phyloP scores from a whole-genome alignment of 2,113 vertebrate species.

The Tor tambroides region DNA sequence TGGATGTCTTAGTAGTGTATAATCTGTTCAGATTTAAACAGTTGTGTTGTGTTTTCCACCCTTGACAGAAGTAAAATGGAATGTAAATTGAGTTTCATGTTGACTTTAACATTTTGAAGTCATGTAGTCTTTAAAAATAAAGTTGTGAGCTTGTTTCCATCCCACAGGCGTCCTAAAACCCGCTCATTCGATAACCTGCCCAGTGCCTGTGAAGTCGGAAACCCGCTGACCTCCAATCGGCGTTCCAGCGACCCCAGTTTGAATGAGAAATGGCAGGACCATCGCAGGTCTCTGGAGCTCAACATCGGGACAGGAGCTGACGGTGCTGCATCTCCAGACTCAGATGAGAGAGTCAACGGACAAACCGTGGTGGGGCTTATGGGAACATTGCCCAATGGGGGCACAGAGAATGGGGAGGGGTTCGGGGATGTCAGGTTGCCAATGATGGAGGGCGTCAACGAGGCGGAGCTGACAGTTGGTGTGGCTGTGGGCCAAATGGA shows the following conservation, averaged over 20 bases:
- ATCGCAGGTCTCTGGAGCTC: conserved; percentile 90
- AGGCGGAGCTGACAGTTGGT: conserved; percentile 84
- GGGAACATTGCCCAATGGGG: conserved; percentile 56
- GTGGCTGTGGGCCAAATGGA: conserved; percentile 93
- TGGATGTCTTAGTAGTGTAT: no score
- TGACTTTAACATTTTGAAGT: not conserved
- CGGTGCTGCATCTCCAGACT: conserved; percentile 69
- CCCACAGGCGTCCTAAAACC: conserved; percentile 90
- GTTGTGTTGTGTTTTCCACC: no score
- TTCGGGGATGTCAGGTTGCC: conserved; percentile 55
- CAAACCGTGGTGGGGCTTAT: conserved; percentile 52
- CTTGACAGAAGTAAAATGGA: not conserved
- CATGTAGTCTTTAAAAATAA: no score
- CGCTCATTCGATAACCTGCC: conserved; percentile 96
- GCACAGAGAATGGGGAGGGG: conserved; percentile 70
- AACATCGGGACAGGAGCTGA: conserved; percentile 74
- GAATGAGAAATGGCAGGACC: conserved; percentile 98
- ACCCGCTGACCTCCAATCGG: conserved; percentile 80
- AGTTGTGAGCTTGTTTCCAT: not conserved
- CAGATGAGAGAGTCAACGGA: conserved; percentile 64
- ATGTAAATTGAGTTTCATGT: not conserved
- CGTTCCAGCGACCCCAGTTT: conserved; percentile 96
- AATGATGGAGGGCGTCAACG: conserved; percentile 61
- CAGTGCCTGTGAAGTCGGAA: conserved; percentile 86
- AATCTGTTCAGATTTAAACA: no score